Evolutionary conservation across 1,140 invertebrate species (phyloP).

Genomic region (Drosophila lacertosa): DNA sequence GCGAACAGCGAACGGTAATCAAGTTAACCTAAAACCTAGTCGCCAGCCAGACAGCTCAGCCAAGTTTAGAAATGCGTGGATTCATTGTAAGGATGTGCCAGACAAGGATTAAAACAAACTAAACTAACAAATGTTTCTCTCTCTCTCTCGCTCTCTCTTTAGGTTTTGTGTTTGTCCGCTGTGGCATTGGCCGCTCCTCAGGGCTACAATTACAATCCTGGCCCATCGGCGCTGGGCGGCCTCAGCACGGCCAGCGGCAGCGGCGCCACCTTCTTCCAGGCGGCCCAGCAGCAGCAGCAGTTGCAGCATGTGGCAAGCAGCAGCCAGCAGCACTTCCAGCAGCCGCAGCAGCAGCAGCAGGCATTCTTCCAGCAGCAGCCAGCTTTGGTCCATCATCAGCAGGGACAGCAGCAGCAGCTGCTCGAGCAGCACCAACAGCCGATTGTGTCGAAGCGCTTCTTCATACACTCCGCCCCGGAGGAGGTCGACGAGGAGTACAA

Average conservation of each 20-base stretch:
- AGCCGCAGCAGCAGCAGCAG: slow-evolving; percentile 57
- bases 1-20: slow-evolving; percentile 59
- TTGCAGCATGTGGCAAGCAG: slow-evolving; percentile 3
- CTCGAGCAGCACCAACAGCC: slow-evolving; percentile 81
- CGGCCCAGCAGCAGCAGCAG: slow-evolving; percentile 38
- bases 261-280: slow-evolving; percentile 61
- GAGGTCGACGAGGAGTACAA: slow-evolving; percentile 76
- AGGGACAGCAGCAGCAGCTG: slow-evolving; percentile 47
- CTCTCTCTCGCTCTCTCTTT: not conserved
- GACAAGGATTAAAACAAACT: not conserved
- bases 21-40: slow-evolving; percentile 48
- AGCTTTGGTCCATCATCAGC: slow-evolving; percentile 84
- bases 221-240: slow-evolving; percentile 53
- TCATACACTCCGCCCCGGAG: slow-evolving; percentile 81
- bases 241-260: slow-evolving; percentile 49
- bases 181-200: slow-evolving; percentile 78
- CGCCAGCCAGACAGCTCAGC: slow-evolving; percentile 57
- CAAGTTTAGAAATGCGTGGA: slow-evolving; percentile 81
- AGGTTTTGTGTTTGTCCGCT: slow-evolving; percentile 76
- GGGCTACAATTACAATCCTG: slow-evolving; percentile 79
- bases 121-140: slow-evolving; percentile 7
- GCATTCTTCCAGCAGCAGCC: slow-evolving; percentile 82
- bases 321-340: slow-evolving; percentile 27
- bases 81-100: slow-evolving; percentile 72
- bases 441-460: slow-evolving; percentile 84